Evolutionary conservation across 2,113 vertebrate genomes (phyloP).

Genomic region (Microcebus murinus): DNA sequence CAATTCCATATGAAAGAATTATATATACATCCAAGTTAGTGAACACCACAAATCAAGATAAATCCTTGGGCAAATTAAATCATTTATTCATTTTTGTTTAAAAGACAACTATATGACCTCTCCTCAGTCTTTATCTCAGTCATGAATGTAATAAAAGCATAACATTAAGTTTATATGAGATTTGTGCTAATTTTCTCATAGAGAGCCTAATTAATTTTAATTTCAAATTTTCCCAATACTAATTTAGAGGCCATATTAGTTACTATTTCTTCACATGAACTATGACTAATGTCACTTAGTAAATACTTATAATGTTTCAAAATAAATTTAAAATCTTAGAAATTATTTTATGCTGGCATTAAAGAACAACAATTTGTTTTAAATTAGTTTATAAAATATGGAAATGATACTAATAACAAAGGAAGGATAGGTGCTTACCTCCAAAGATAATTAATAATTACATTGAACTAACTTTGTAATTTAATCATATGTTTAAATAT

Average conservation of each 20-base stretch:
- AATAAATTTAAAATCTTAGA: neutral
- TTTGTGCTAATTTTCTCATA: neutral
- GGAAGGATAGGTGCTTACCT: neutral
- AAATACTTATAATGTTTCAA: neutral
- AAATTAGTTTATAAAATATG: neutral
- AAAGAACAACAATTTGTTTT: neutral
- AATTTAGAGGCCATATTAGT: neutral
- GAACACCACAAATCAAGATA: neutral
- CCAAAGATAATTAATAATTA: neutral
- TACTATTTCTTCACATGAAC: neutral
- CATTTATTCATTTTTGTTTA: neutral
- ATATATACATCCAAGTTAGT: neutral
- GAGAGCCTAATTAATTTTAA: conserved; percentile 3
- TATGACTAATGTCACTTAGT: neutral
- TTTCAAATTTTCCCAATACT: neutral
- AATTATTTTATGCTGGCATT: neutral
- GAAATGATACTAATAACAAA: neutral
- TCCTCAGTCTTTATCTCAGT: neutral
- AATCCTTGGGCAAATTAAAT: neutral
- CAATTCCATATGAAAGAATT: neutral
- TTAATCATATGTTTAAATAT: neutral
- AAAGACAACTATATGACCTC: neutral
- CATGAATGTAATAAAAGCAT: neutral
- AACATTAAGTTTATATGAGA: neutral
- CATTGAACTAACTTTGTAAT: neutral